Evolutionary conservation across 1,140 invertebrate genomes (phyloP), one percentile per base, ranked within the genome.

Genomic region (Temnothorax curvispinosus): DNA sequence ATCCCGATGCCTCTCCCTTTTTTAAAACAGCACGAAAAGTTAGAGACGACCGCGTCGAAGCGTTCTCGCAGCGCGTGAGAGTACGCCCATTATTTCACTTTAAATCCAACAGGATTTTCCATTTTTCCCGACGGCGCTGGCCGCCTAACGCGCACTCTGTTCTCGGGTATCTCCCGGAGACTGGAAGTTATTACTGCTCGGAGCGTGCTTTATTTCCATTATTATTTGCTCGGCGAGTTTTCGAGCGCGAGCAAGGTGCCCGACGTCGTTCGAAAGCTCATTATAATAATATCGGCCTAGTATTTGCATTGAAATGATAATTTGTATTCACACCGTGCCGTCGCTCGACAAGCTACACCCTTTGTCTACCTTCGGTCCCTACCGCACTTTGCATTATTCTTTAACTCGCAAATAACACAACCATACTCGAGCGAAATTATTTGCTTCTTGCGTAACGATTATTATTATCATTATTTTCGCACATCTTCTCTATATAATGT

Each of bases 231-330:
- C 54, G 69, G 41, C n/a, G 52, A 60, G 76, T 60, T 80, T 62
- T 69, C 75, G 52, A 80, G 62, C 50, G 62, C 47, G 47, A 67
- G 38, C 76, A 82, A 52, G 60, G 38, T 47, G 35, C 15, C 18
- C 47, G 41, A 44, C 32, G 56, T 50, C 11, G 38, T 50, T 81
- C 64, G 27, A 44, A 60, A 47, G 56, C 80, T 90, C 76, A 80
- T 90, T 90, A 82, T 84, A 90, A 87, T 88, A 88, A 87, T 86
- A 90, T 89, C 76, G 62, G 56, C 44, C 64, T 32, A n/a, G 88
- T 35, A 82, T 89, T 85, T 81, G 71, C 88, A 87, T 89, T 74
- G 81, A 87, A 81, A 90, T 85, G 86, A 87, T 81, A 90, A 90
- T 90, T 90, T 89, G 71, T 74, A 89, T 89, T 86, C 82, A 56